Conservation (phyloP, 2,888 invertebrate species). For the Plemyria rubiginata region DNA sequence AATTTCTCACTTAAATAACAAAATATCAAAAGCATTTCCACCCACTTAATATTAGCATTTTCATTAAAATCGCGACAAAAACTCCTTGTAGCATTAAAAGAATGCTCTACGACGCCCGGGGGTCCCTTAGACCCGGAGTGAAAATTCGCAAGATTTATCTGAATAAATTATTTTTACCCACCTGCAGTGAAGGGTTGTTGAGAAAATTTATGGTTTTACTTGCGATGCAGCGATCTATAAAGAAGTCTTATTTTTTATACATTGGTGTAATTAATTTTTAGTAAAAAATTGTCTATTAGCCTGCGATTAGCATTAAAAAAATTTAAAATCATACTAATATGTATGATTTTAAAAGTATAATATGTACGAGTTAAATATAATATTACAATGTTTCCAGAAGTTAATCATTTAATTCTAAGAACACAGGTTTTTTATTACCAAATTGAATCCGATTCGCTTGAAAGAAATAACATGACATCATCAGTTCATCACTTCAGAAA, state of each 20-base stretch:
- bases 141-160: slow-evolving; percentile 80
- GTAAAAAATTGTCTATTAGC: too few relatives aligned
- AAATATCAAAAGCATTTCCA: slow-evolving; percentile 33
- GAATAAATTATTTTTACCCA: slow-evolving; percentile 82
- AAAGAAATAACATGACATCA: slow-evolving; percentile 66
- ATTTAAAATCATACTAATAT: too few relatives aligned
- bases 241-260: too few relatives aligned
- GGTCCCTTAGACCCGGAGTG: slow-evolving; percentile 67
- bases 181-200: slow-evolving; percentile 82
- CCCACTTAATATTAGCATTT: slow-evolving; percentile 60
- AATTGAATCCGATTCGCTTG: slow-evolving; percentile 56
- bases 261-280: too few relatives aligned
- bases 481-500: slow-evolving; percentile 62
- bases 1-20: slow-evolving; percentile 32
- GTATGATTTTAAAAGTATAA: too few relatives aligned
- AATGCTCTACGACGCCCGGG: slow-evolving; percentile 73
- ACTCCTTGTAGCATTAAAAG: slow-evolving; percentile 75
- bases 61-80: slow-evolving; percentile 70
- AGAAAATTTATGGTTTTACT: slow-evolving; percentile 64
- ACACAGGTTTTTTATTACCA: slow-evolving; percentile 6
- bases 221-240: slow-evolving; percentile 11
- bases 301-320: too few relatives aligned
- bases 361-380: too few relatives aligned
- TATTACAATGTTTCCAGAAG: not conserved
- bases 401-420: slow-evolving; percentile 11